Base-by-base conservation (phyloP, 2,888 invertebrate genomes). In the Drosophila algonquin region DNA sequence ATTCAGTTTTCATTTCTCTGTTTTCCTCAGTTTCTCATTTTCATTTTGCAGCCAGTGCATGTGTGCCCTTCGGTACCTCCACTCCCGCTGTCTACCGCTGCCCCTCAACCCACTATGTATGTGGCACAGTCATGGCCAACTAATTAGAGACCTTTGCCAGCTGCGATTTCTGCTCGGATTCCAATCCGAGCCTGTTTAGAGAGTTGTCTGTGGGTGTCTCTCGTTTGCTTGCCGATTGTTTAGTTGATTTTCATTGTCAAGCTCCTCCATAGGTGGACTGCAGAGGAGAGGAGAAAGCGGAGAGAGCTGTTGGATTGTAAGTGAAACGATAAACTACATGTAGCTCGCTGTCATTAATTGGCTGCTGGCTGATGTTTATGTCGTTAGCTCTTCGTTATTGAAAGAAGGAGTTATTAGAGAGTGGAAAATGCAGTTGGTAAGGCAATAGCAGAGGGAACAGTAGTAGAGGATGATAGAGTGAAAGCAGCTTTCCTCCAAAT, bases 231-330 rank as follows among this genome's bases (percentile, higher is more conserved):
- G 84, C 74, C 81, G 81, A 82, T 87, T 87, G 87, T 87, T 82
- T 83, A 87, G 81, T 84, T 81, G 81, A 81, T 87, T 81, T 84
- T 81, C 81, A 81, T 81, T 87, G 79, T 84, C 87, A 84, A 81
- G n/a, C 79, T 81, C 79, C 79, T 79, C 81, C 76, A 70, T 74
- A 79, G 78, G 78, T 68, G 87, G 77, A 78, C 67, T 35, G 9
- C n/a, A 24, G 14, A 44, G 16, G 10, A 6, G 44, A 12, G 18
- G 10, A 10, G n/a, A n/a, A 24, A 8, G n/a, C n/a, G 32, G 21
- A 1, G 24, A 52, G 59, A 27, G 16, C 64, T 80, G 80, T 80
- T 73, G 87, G 68, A 35, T 57, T 56, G 67, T 70, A 69, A 69
- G 70, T 69, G 68, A 69, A 70, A 62, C 70, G 71, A 72, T 72